These are phyloP conservation scores for Vicugna pacos DNA, from an alignment of 2,113 vertebrate genomes.

Conservation along the genomic window DNA sequence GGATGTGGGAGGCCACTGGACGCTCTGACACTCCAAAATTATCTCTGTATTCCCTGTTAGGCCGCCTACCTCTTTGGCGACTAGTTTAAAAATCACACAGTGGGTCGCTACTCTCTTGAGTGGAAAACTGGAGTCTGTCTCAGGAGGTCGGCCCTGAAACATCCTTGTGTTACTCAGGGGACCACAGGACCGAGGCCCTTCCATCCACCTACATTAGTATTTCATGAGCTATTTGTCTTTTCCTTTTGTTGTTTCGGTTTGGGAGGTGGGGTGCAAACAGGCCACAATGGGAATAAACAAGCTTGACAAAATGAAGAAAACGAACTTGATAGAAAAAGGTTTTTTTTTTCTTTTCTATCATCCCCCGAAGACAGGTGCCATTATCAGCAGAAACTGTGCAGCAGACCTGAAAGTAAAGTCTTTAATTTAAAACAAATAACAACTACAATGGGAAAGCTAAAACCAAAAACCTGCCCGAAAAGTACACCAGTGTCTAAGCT, in stretches of 20 bases:
- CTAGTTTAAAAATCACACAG: background rate
- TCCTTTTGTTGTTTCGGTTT: background rate
- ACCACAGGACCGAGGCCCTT: background rate
- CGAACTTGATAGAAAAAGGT: background rate
- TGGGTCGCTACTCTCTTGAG: background rate
- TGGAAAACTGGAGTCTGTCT: background rate
- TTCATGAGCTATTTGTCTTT: background rate
- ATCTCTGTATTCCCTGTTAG: background rate
- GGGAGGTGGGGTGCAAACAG: background rate
- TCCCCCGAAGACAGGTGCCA: background rate
- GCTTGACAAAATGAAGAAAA: background rate
- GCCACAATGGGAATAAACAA: background rate
- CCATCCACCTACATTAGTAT: background rate
- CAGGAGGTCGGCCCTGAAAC: background rate
- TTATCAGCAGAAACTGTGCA: slow-evolving; percentile 10
- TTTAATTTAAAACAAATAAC: slow-evolving; percentile 54
- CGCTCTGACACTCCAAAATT: background rate
- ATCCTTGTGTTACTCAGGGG: background rate
- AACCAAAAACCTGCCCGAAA: slow-evolving; percentile 31
- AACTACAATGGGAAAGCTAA: background rate
- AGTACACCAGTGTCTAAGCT: background rate
- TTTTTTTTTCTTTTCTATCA: background rate
- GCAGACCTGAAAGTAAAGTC: background rate
- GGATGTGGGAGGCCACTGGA: background rate
- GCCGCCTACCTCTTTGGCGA: background rate